phyloP scores from a whole-genome alignment of 2,888 invertebrate genomes.

The Apodemia mormo region DNA sequence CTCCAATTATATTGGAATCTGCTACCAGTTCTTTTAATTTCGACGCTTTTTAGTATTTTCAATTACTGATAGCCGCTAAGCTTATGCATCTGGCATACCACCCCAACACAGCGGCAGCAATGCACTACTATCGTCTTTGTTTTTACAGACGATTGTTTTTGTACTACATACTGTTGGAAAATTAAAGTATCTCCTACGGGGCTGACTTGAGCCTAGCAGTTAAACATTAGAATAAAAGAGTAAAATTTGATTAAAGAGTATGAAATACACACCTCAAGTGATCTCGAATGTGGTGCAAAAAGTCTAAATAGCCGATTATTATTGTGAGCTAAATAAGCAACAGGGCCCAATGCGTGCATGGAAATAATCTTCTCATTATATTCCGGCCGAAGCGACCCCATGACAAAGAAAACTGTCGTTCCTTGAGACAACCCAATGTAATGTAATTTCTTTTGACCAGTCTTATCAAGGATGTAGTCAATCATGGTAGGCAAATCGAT shows the following conservation, averaged over 20 bases:
- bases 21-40: no score
- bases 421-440: slow-evolving; percentile 91
- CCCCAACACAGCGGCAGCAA: no score
- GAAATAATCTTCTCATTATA: slow-evolving; percentile 85
- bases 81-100: no score
- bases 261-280: slow-evolving; percentile 59
- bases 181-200: no score
- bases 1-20: no score
- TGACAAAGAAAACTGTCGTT: slow-evolving; percentile 85
- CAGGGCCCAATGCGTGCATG: slow-evolving; percentile 86
- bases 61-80: no score
- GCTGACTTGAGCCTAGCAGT: no score
- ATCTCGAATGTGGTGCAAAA: slow-evolving; percentile 47
- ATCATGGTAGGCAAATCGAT: slow-evolving; percentile 91
- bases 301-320: slow-evolving; percentile 59
- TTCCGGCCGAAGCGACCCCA: slow-evolving; percentile 83
- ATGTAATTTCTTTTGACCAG: slow-evolving; percentile 83
- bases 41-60: no score
- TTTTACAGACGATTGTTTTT: no score
- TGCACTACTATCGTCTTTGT: no score
- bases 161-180: no score
- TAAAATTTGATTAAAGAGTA: background rate
- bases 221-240: no score
- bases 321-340: slow-evolving; percentile 83
- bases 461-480: slow-evolving; percentile 84